phyloP scores from a whole-genome alignment of 1,140 invertebrate genomes.

The Tetragnatha versicolor region DNA sequence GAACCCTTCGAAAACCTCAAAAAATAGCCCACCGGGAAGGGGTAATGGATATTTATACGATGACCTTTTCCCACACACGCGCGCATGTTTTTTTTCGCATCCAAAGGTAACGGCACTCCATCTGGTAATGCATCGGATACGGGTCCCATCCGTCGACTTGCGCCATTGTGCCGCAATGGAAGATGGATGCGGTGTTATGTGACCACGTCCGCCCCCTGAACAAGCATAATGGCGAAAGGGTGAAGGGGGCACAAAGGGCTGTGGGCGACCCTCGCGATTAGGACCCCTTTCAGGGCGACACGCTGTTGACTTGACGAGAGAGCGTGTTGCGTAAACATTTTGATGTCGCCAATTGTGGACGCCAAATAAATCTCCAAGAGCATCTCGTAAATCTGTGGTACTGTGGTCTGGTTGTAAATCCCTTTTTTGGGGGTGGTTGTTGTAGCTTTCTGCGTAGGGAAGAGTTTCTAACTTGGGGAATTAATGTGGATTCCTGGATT shows the following conservation, averaged over 20 bases:
- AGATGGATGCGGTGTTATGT: constrained; percentile 52
- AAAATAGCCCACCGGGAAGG: too few species aligned
- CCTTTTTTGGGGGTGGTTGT: too few species aligned
- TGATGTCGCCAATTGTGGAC: constrained; percentile 47
- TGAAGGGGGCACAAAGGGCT: constrained; percentile 49
- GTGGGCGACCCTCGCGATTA: constrained; percentile 43
- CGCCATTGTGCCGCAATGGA: constrained; percentile 33
- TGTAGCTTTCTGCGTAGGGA: too few species aligned
- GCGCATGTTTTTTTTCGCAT: too few species aligned
- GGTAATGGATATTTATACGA: too few species aligned
- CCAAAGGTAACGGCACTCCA: too few species aligned
- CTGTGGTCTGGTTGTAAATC: too few species aligned
- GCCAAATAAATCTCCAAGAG: constrained; percentile 51
- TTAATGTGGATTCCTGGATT: too few species aligned
- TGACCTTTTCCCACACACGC: too few species aligned
- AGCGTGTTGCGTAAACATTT: constrained; percentile 45
- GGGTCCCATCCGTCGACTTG: constrained; percentile 8
- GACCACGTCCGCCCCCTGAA: constrained; percentile 45
- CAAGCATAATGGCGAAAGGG: constrained; percentile 40
- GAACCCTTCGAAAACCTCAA: too few species aligned
- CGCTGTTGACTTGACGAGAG: constrained; percentile 45
- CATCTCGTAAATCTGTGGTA: too few species aligned
- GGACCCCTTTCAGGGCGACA: constrained; percentile 21
- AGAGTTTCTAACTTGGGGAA: too few species aligned
- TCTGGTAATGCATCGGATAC: constrained; percentile 19